Evolutionary conservation across 1,140 invertebrate genomes (phyloP).

Genomic region (Trachelipus rathkii): DNA sequence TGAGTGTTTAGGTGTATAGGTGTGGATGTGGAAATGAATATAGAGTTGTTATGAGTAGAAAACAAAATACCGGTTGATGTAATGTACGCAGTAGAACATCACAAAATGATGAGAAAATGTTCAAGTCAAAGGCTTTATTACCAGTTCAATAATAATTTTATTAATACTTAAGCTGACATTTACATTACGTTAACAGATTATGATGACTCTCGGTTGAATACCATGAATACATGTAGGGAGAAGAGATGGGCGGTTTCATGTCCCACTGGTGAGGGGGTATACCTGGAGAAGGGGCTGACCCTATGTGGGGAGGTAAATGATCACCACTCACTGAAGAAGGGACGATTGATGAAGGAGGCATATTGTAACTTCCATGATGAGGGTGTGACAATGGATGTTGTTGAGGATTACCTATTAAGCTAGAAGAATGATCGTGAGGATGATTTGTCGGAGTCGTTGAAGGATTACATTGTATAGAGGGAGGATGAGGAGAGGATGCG

Average conservation of each 20-base stretch:
- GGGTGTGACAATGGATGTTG: constrained; percentile 16
- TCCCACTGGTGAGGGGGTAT: constrained; percentile 58
- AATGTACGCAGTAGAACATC: no score
- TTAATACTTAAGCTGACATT: not conserved
- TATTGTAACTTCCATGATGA: constrained; percentile 19
- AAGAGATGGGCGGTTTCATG: constrained; percentile 59
- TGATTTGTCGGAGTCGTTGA: not conserved
- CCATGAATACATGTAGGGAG: constrained; percentile 68
- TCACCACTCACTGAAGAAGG: constrained; percentile 23
- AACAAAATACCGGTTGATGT: no score
- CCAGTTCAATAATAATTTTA: no score
- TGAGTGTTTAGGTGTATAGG: no score
- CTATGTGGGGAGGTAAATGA: constrained; percentile 29
- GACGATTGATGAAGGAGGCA: constrained; percentile 23
- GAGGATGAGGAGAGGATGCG: constrained; percentile 5
- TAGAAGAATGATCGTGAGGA: constrained; percentile 16
- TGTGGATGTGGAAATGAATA: no score
- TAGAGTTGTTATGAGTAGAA: no score
- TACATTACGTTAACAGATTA: constrained; percentile 63
- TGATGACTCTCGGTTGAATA: constrained; percentile 65
- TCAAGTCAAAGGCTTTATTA: no score
- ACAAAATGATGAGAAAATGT: no score
- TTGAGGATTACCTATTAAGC: constrained; percentile 1
- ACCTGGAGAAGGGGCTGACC: constrained; percentile 12
- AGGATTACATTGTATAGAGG: not conserved